Evolutionary conservation across 2,797 vertebrate genomes (phyloP), one percentile per base, ranked within the genome.

Genomic region (Myotis pilosus): DNA sequence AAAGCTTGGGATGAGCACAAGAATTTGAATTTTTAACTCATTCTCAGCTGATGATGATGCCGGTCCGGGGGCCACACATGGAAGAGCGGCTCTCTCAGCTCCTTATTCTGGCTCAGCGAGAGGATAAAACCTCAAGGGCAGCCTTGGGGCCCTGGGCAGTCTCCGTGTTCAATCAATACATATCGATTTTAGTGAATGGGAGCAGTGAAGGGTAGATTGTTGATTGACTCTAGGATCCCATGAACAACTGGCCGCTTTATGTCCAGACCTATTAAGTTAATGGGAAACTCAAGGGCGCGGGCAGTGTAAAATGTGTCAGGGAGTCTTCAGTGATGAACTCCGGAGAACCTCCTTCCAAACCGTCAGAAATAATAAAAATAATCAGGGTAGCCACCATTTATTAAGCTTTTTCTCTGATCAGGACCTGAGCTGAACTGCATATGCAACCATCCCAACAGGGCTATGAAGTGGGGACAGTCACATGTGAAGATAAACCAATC

Each of bases 211-310:
- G 85, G 74, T 85, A 86, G 90, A 90, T 93, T 90, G 89, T 95
- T 95, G 95, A 95, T 91, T 86, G 82, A 95, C 94, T 91, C 93
- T 94, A 84, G 66, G 87, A 97, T 87, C 83, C 78, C 92, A 78
- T 72, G 94, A 89, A 96, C 93, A 78, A 86, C 94, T 30, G 55
- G 76, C 28, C 92, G 84, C 51, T 69, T 91, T 72, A 76, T 28
- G 44, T 84, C 76, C 68, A 85, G 91, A 74, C 13, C 30, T 85
- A 93, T 95, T 90, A 88, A 76, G 57, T 90, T 88, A 91, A 92
- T 82, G 72, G 72, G 66, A 94, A 96, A 89, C 60, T 87, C 80
- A 95, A 91, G 87, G 53, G 33, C 6, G 0, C 12, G 0, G 60
- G 68, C 80, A 79, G 62, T 6, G 0, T 53, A 78, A 89, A 68